phyloP scores from a whole-genome alignment of 2,888 invertebrate species.

The Macrophya alboannulata region DNA sequence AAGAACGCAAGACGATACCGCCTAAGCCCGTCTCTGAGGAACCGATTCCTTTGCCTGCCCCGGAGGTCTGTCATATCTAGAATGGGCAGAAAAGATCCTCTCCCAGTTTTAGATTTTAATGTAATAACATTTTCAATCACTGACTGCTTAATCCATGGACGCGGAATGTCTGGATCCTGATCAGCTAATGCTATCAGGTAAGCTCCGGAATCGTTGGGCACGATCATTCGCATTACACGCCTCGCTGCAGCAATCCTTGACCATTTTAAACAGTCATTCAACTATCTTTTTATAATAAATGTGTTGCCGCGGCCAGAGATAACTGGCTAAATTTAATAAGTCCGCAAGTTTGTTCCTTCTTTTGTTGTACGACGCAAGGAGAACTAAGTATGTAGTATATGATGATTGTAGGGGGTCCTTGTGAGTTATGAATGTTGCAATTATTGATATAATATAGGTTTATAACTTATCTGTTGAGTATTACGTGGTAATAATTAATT shows the following conservation, averaged over 20 bases:
- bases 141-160: slow-evolving; percentile 2
- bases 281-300: neutral
- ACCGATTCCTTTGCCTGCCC: slow-evolving; percentile 76
- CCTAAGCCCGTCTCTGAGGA: slow-evolving; percentile 71
- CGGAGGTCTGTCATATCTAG: slow-evolving; percentile 61
- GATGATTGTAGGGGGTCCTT: neutral
- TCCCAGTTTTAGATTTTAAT: slow-evolving; percentile 12
- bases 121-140: neutral
- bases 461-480: slow-evolving; percentile 29
- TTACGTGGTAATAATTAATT: slow-evolving; percentile 17
- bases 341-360: slow-evolving; percentile 24
- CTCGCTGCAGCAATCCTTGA: neutral
- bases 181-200: neutral
- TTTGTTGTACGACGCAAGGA: slow-evolving; percentile 25
- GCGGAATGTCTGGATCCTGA: neutral
- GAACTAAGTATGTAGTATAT: neutral
- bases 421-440: slow-evolving; percentile 3
- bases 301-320: neutral
- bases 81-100: neutral
- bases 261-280: neutral
- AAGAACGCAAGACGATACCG: slow-evolving; percentile 72
- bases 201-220: neutral
- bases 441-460: neutral
- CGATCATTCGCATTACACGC: neutral
- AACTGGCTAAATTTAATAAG: neutral